Evolutionary conservation across 2,113 vertebrate genomes (phyloP).

Genomic region (Rhea pennata): DNA sequence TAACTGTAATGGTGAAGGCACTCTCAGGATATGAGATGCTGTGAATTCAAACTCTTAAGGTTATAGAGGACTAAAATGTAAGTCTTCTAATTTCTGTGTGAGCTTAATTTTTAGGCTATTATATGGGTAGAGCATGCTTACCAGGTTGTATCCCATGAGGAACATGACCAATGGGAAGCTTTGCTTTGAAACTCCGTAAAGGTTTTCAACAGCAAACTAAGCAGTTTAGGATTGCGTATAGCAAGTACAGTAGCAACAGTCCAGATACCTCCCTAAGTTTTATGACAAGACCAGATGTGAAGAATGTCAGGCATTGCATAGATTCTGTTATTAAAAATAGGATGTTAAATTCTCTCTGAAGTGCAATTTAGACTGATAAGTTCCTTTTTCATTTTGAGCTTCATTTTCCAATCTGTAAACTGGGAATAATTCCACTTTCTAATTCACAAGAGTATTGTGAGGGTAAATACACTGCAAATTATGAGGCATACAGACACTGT

Average conservation of each 20-base stretch:
- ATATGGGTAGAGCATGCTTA: not conserved
- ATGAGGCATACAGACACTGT: not conserved
- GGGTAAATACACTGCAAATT: not conserved
- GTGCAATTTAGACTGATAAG: not conserved
- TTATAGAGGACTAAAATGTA: not conserved
- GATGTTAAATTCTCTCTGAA: not conserved
- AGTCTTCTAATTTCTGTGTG: not conserved
- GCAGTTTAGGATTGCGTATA: not conserved
- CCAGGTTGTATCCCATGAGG: not conserved
- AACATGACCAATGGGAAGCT: not conserved
- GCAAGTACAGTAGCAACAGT: not conserved
- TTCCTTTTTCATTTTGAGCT: not conserved
- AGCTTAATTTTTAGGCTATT: not conserved
- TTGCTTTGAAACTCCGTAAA: not conserved
- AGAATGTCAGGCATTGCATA: not conserved
- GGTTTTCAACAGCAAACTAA: not conserved
- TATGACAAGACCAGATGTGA: not conserved
- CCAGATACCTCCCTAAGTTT: not conserved
- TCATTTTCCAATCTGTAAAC: not conserved
- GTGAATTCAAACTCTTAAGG: not conserved
- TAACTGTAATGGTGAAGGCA: not conserved
- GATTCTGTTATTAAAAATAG: not conserved
- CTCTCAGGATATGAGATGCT: not conserved
- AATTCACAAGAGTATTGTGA: not conserved
- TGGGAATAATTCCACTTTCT: not conserved